Conservation (phyloP, 2,113 vertebrate species). For the Megaleporinus macrocephalus region DNA sequence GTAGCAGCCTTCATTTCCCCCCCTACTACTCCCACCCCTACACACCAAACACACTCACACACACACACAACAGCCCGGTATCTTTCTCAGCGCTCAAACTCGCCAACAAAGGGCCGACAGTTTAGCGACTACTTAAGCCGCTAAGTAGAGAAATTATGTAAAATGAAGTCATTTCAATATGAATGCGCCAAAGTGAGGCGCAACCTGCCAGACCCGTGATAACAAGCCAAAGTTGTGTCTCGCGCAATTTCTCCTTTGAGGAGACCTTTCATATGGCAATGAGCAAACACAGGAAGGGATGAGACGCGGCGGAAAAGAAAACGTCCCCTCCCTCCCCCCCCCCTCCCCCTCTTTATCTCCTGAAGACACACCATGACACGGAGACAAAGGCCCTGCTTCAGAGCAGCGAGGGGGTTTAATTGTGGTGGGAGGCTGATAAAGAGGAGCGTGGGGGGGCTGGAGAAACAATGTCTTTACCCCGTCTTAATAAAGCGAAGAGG, state of each 20-base stretch:
- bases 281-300: conserved; percentile 47
- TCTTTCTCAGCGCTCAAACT: conserved; percentile 26
- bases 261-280: conserved; percentile 59
- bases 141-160: conserved; percentile 49
- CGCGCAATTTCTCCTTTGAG: conserved; percentile 55
- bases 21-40: neutral
- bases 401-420: conserved; percentile 52
- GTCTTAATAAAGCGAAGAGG: conserved; percentile 54
- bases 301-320: conserved; percentile 38
- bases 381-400: conserved; percentile 54
- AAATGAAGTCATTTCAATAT: conserved; percentile 52
- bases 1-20: conserved; percentile 21
- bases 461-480: conserved; percentile 57
- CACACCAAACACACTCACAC: no score
- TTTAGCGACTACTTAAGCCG: conserved; percentile 20
- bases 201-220: conserved; percentile 61
- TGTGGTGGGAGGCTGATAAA: conserved; percentile 56
- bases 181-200: conserved; percentile 45
- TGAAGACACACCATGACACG: conserved; percentile 57
- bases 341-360: conserved; percentile 57
- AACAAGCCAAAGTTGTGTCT: conserved; percentile 57
- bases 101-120: conserved; percentile 15
- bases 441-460: conserved; percentile 37
- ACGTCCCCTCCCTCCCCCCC: no score
- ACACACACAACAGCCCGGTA: no score